Evolutionary conservation across 2,797 vertebrate genomes (phyloP), one percentile per base, ranked within the genome.

Genomic region (Sebastes hubbsi): DNA sequence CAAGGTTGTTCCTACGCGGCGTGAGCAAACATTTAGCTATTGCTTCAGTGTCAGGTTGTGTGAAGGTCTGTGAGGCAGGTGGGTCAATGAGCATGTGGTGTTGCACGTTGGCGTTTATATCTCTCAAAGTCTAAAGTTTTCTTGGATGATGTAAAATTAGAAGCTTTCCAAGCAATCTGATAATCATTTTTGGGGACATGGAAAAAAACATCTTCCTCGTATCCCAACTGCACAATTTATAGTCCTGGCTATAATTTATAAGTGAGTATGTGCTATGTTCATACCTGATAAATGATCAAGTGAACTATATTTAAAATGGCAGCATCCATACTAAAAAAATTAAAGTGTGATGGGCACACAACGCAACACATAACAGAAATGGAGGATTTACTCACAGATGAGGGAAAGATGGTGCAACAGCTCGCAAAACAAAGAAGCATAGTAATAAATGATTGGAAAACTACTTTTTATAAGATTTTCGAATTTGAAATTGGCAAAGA

Each of bases 1-100:
- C 77, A 78, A 85, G 92, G 93, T 89, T 80, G 89, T 93, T 91
- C 91, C 82, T 88, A 90, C 91, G 94, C 89, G 73, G 72, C 71
- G 70, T 93, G 83, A 87, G 91, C 93, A 96, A 96, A 96, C 95
- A 96, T 95, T 95, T 94, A 94, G 95, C 87, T 89, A 95, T 95
- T 96, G 95, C 95, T 84, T 94, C 94, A 95, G 87, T 87, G 87
- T 89, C 91, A 90, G 83, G 78, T 86, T 87, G 92, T 92, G 90
- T 94, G 92, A 96, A 95, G 94, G 94, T 95, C 94, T 91, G 74
- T 30, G 65, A 79, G 66, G 70, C 63, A 83, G 83, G 62, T 76
- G 71, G 91, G 86, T 93, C 94, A 93, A 68, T 69, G 87, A 82
- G 82, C 91, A 89, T 87, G 87, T 82, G 58, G 71, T 58, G 72